phyloP scores from a whole-genome alignment of 2,888 invertebrate genomes.

The Phaonia tiefii region DNA sequence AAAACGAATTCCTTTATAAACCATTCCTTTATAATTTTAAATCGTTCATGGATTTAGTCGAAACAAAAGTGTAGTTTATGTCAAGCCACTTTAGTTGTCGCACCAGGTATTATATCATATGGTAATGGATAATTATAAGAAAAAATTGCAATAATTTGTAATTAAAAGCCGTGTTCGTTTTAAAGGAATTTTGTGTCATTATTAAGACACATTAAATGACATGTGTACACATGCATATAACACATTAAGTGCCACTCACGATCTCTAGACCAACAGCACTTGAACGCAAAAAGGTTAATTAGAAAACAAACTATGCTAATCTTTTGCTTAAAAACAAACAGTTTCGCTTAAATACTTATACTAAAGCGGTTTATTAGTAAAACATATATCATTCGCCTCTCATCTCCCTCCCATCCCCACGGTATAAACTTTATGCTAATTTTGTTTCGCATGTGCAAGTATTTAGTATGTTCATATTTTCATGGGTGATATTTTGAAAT shows the following conservation, averaged over 20 bases:
- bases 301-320: constrained; percentile 9
- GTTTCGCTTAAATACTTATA: constrained; percentile 7
- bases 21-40: no score
- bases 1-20: no score
- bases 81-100: no score
- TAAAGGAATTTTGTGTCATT: background rate
- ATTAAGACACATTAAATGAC: constrained; percentile 28
- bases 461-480: constrained; percentile 18
- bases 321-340: background rate
- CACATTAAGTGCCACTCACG: constrained; percentile 4
- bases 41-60: no score
- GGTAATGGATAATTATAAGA: no score
- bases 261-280: background rate
- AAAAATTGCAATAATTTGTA: constrained; percentile 53
- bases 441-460: background rate
- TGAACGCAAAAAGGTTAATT: constrained; percentile 30
- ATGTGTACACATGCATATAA: constrained; percentile 23
- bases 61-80: no score
- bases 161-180: constrained; percentile 34
- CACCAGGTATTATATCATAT: no score
- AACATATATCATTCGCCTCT: background rate
- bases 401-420: background rate
- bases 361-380: constrained; percentile 2
- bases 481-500: constrained; percentile 4
- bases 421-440: constrained; percentile 18